Evolutionary conservation across 1,140 invertebrate species (phyloP), one percentile per base, ranked within the genome.

Genomic region (Eriosoma lanigerum): DNA sequence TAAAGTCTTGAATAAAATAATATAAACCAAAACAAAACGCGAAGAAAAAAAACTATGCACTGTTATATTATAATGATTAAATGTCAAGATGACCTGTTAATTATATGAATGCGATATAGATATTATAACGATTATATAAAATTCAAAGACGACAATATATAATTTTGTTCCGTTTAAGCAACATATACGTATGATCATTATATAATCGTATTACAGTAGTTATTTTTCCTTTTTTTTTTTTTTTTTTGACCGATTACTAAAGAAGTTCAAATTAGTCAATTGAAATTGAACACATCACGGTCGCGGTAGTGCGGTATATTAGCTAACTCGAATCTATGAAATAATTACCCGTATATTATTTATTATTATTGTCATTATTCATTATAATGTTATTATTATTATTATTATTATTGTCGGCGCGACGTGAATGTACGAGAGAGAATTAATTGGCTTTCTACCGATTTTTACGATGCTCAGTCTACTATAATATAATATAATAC

Each of bases 231-330:
- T 38, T 4, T 38, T 38, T 4, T 38, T 38, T 38, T 38, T 4
- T 38, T 38, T 4, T 38, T 38, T 4, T 38, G 19, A 62, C 60
- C 13, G 19, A 62, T 62, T 62, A n/a, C 19, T 26, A 62, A 32
- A 32, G 26, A 62, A 62, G 17, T 62, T 62, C 26, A 32, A 38
- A 32, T 62, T 62, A 32, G 26, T 62, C 60, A 62, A 62, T 32
- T 62, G 60, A 62, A 62, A 62, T 32, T 62, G 60, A 62, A 62
- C 32, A 62, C 60, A 62, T 32, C 29, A 26, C 15, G 60, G 4
- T 15, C 1, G 4, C 46, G 46, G 46, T 48, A 15, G 1, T 48
- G 19, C 29, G 15, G 26, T 62, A 29, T 62, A 62, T 32, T 62
- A 62, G 29, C 60, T n/a, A 62, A 62, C 32, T 62, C 60, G 8